Evolutionary conservation across 2,888 invertebrate species (phyloP).

Genomic region (Pyrrhosoma nymphula): DNA sequence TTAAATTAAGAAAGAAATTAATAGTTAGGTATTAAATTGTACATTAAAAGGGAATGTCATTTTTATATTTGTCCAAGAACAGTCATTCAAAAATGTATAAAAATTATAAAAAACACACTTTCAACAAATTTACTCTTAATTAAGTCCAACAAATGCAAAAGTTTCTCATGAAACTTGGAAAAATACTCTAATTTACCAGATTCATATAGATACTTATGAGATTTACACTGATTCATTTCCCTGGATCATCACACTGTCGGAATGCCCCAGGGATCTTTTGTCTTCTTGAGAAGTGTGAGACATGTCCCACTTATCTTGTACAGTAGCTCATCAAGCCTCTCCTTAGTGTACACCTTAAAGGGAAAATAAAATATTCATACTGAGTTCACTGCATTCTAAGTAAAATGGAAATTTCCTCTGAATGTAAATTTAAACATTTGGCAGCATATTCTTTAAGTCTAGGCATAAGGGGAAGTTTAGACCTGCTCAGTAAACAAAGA

Average conservation of each 20-base stretch:
- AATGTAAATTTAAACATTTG: no score
- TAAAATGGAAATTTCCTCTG: no score
- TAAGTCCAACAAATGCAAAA: background rate
- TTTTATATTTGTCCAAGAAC: background rate
- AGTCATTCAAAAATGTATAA: background rate
- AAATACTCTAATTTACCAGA: background rate
- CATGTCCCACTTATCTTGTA: slow-evolving; percentile 89
- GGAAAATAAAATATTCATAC: no score
- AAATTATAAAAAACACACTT: background rate
- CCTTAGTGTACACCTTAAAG: slow-evolving; percentile 82
- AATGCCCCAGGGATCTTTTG: slow-evolving; percentile 91
- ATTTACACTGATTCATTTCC: background rate
- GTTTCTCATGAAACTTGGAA: background rate
- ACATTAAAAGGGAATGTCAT: background rate
- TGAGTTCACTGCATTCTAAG: no score
- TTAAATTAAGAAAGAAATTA: background rate
- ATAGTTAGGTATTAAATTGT: background rate
- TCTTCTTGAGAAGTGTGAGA: slow-evolving; percentile 86
- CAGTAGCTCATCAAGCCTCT: slow-evolving; percentile 87
- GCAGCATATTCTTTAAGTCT: no score
- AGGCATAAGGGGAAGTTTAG: no score
- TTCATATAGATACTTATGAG: background rate
- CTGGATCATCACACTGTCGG: slow-evolving; percentile 44
- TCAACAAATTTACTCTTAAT: background rate
- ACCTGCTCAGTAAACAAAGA: no score